Evolutionary conservation across 1,140 invertebrate genomes (phyloP).

Genomic region (Saxidomus purpurata): DNA sequence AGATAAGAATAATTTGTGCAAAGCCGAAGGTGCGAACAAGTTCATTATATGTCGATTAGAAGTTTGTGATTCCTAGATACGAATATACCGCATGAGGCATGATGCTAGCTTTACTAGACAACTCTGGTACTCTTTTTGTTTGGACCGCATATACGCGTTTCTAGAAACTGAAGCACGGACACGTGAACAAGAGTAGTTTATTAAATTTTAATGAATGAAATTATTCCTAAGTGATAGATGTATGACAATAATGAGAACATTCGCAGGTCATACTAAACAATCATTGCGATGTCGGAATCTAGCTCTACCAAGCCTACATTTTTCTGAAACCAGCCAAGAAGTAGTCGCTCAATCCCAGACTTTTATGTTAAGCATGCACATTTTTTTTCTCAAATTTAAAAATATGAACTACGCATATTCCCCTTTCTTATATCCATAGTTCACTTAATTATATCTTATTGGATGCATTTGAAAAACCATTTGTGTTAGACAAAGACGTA

Average conservation of each 20-base stretch:
- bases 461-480: too few relatives aligned
- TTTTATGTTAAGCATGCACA: background rate
- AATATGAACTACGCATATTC: background rate
- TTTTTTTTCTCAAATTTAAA: background rate
- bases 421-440: too few relatives aligned
- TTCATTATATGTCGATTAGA: constrained; percentile 60
- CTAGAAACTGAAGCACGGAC: constrained; percentile 50
- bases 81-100: background rate
- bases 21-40: constrained; percentile 50
- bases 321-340: background rate
- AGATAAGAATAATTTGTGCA: constrained; percentile 46
- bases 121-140: background rate
- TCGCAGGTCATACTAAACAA: background rate
- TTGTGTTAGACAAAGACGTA: too few relatives aligned
- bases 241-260: constrained; percentile 13
- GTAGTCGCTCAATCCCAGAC: background rate
- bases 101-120: constrained; percentile 6
- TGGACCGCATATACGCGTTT: constrained; percentile 32
- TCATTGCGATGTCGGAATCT: constrained; percentile 15
- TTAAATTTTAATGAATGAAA: constrained; percentile 23
- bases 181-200: background rate
- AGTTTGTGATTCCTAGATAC: constrained; percentile 63
- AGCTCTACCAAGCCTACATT: background rate
- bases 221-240: background rate
- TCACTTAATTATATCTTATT: too few relatives aligned